Evolutionary conservation across 2,797 vertebrate genomes (phyloP).

Genomic region (Cossypha polioptera): DNA sequence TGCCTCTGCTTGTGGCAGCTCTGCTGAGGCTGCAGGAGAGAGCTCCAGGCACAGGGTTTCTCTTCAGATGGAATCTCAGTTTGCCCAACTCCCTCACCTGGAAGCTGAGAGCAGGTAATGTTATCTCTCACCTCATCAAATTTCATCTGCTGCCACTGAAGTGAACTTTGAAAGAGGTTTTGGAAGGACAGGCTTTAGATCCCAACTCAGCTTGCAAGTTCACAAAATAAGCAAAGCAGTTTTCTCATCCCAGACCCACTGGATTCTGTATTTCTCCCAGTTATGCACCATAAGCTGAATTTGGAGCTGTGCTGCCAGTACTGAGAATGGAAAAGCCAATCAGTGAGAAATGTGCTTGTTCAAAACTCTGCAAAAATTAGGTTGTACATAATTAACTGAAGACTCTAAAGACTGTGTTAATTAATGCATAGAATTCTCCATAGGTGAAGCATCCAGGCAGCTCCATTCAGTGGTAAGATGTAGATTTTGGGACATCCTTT

Average conservation of each 20-base stretch:
- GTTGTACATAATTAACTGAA: slow-evolving; percentile 22
- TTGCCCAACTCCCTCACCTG: slow-evolving; percentile 15
- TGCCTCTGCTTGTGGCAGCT: neutral
- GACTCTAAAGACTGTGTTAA: neutral
- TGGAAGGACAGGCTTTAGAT: neutral
- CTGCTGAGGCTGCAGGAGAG: neutral
- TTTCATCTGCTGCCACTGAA: neutral
- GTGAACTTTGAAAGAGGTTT: neutral
- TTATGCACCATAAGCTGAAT: neutral
- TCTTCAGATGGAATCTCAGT: slow-evolving; percentile 17
- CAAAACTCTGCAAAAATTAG: neutral
- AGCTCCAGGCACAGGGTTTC: neutral
- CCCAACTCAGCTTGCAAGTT: neutral
- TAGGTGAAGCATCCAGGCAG: neutral
- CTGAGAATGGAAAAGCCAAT: neutral
- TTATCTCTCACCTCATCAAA: slow-evolving; percentile 18
- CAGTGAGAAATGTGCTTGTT: neutral
- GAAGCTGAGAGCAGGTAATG: neutral
- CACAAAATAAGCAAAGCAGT: neutral
- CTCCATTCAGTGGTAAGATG: neutral
- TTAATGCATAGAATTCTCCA: slow-evolving; percentile 29
- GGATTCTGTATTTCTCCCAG: neutral
- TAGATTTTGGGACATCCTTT: neutral
- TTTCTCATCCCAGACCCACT: neutral
- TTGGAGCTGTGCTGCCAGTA: neutral